Base-by-base conservation (phyloP, 2,888 invertebrate genomes). In the Abscondita cerata region DNA sequence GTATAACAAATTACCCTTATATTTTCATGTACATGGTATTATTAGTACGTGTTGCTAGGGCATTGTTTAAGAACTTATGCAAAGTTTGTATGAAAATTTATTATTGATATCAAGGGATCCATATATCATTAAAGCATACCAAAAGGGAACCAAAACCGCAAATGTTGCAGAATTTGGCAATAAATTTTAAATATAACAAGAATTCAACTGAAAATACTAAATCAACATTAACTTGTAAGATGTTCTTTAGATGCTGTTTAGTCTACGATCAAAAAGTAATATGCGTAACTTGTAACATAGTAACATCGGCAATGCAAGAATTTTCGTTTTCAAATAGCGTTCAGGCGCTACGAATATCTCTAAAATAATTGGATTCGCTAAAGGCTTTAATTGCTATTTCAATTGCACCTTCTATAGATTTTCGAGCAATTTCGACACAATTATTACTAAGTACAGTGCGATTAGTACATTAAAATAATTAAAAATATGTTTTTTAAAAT, bases 61-160 rank as follows among this genome's bases (percentile, higher is more conserved):
- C 52, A 61, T 61, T 61, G 56, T 61, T 61, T 56, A 61, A 61
- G 61, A 61, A 61, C 52, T 61, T 61, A 50, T 19, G 40, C 56
- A 56, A 61, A 61, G 61, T 61, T 61, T 51, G 55, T 41, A 61
- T 56, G 61, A 56, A 61, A 61, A 61, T 61, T 61, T 61, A 61
- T 61, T 61, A 61, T 56, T 56, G 61, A 52, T 47, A 52, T 46
- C 61, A 52, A 47, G 61, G 61, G 61, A 61, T 56, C 38, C 46
- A 61, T 61, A 56, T 47, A 61, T 61, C 61, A 61, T 56, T 56
- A 55, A 52, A 56, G 55, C 52, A 61, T 46, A 25, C 52, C 25
- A 47, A 38, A 61, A 55, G 61, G 52, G 56, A 61, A 34, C 56
- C 47, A 54, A 56, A 61, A 61, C 61, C 55, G 61, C 61, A 52